Conservation (phyloP, 2,888 invertebrate genomes). For the Drosophila meridionalis region DNA sequence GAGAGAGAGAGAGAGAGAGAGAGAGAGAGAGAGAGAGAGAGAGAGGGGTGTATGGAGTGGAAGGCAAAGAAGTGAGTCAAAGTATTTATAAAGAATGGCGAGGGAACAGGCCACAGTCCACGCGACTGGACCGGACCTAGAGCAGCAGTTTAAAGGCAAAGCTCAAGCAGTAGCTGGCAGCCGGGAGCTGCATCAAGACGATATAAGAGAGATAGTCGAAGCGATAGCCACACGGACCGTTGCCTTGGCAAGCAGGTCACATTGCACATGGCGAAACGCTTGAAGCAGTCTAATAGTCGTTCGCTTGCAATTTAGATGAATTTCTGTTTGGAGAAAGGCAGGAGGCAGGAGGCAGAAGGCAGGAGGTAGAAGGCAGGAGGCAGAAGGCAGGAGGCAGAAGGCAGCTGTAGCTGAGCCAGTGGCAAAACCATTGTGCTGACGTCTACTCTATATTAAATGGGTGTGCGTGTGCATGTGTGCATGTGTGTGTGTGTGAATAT, state of each 20-base stretch:
- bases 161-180: slow-evolving; percentile 9
- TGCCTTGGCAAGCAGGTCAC: slow-evolving; percentile 60
- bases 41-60: not conserved
- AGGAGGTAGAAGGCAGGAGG: not conserved
- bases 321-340: slow-evolving; percentile 45
- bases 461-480: not conserved
- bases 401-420: slow-evolving; percentile 7
- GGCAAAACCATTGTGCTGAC: slow-evolving; percentile 47
- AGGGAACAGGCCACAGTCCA: slow-evolving; percentile 25
- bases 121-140: not conserved
- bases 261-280: slow-evolving; percentile 37
- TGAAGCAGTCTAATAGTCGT: slow-evolving; percentile 53
- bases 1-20: not conserved
- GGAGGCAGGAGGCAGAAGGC: not conserved
- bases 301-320: slow-evolving; percentile 63
- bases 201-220: slow-evolving; percentile 54
- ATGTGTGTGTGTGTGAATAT: slow-evolving; percentile 12
- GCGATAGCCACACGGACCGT: slow-evolving; percentile 45
- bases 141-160: slow-evolving; percentile 12
- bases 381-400: not conserved
- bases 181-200: slow-evolving; percentile 40
- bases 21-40: not conserved
- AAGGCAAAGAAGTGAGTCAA: slow-evolving; percentile 1
- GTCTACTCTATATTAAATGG: slow-evolving; percentile 56
- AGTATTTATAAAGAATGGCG: slow-evolving; percentile 58